phyloP scores from a whole-genome alignment of 2,888 invertebrate genomes.

The Eudemis profundana region DNA sequence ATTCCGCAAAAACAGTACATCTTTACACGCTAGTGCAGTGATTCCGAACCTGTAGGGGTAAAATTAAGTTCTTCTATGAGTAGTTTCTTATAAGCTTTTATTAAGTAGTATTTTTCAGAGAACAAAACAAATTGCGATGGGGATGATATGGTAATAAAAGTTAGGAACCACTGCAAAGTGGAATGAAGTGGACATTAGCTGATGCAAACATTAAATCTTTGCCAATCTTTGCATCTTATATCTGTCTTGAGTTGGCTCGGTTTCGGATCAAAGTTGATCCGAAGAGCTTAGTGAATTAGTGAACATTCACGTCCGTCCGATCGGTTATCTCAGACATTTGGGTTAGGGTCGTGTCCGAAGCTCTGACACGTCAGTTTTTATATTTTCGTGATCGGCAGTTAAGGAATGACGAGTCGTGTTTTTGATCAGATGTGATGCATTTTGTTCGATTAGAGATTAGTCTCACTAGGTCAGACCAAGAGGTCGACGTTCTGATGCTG shows the following conservation, averaged over 20 bases:
- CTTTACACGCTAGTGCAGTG: too few species aligned
- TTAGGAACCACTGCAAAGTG: too few species aligned
- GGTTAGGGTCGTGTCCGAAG: conserved; percentile 74
- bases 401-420: conserved; percentile 72
- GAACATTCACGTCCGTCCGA: conserved; percentile 76
- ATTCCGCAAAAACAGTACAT: too few species aligned
- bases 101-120: too few species aligned
- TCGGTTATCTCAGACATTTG: conserved; percentile 73
- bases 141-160: too few species aligned
- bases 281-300: conserved; percentile 59
- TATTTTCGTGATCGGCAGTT: conserved; percentile 72
- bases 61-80: too few species aligned
- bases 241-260: background rate
- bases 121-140: too few species aligned
- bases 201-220: background rate
- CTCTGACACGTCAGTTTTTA: conserved; percentile 68
- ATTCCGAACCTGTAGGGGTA: too few species aligned
- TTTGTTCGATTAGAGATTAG: conserved; percentile 57
- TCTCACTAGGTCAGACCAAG: conserved; percentile 53
- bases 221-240: background rate
- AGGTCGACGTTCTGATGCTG: conserved; percentile 40
- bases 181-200: too few species aligned
- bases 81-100: too few species aligned
- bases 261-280: background rate
- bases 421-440: conserved; percentile 60